Evolutionary conservation across 2,888 invertebrate genomes (phyloP), one percentile per base, ranked within the genome.

Genomic region (Clistopyga incitator): DNA sequence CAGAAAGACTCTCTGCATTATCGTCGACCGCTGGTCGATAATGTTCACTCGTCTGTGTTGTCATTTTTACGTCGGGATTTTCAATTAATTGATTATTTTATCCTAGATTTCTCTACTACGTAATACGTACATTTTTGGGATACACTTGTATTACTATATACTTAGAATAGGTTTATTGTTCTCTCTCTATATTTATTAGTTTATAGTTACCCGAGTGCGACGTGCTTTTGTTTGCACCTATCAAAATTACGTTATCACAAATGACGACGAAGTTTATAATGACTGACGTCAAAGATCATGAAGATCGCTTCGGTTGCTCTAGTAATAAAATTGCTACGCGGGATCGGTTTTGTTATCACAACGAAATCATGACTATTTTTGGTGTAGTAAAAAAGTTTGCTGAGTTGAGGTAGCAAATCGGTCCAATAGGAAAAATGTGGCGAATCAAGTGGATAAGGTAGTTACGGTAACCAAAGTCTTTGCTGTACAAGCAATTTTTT

Each of bases 1-100:
- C 29, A 15, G 29, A 59, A 59, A 13, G 29, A 29, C 90, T 90
- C 90, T 90, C 88, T 89, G 88, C 88, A 86, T 87, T 84, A 87
- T 86, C 85, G 8, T 59, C 59, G 59, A 59, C 6, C 34, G 70
- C 34, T 70, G 52, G 34, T 70, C 52, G 38, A 70, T 52, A 3
- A 52, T 52, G 38, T 25, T 59, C 59, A 29, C 13, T 29, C 25
- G 29, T 59, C 29, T 59, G 29, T 59, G 59, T 59, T 59, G 29
- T 29, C 25, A 59, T 29, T 54, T 70, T 65, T 18, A 18, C 68
- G 50, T 29, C 68, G 67, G 45, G 23, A 67, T 50, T 64, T 59
- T 38, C 2, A 54, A 64, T 45, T 29, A 38, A 67, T 72, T 54
- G 23, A 50, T 56, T 72, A 38, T 23, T 2, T 72, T 56, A 72